Percentiles rank a stretch among this genome's conserved stretches.
These are phyloP conservation scores for Toxotes lorentzi DNA, from an alignment of 2,797 vertebrate genomes.

Conservation along the genomic window DNA sequence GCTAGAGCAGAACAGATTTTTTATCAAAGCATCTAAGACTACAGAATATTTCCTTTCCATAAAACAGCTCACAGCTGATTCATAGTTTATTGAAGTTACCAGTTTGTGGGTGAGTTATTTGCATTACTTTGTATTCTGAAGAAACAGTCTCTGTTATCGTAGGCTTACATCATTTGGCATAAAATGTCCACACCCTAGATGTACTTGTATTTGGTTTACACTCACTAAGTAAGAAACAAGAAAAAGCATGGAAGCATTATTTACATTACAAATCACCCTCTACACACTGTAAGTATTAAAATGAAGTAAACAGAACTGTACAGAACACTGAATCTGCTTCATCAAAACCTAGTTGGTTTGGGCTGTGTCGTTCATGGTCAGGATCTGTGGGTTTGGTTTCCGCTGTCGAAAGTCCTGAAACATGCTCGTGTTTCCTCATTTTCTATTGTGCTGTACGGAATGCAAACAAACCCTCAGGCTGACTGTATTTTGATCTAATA, in stretches of 20 bases:
- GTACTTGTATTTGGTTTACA: not conserved
- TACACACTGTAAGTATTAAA: not conserved
- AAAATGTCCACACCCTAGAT: not conserved
- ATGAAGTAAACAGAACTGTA: not conserved
- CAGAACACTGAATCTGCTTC: not conserved
- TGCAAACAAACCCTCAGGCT: too few relatives aligned
- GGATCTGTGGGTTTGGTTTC: not conserved
- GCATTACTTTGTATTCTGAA: not conserved
- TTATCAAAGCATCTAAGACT: not conserved
- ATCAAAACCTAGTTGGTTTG: not conserved
- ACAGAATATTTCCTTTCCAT: not conserved
- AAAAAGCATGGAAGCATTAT: not conserved
- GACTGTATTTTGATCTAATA: too few relatives aligned
- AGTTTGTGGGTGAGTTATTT: constrained; percentile 24
- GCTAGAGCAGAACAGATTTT: not conserved
- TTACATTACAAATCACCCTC: not conserved
- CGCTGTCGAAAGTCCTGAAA: not conserved
- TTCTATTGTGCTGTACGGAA: not conserved
- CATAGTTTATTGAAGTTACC: constrained; percentile 22
- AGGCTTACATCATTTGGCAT: not conserved
- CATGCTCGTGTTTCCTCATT: not conserved
- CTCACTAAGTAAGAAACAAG: not conserved
- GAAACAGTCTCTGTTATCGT: not conserved
- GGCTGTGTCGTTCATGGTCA: not conserved
- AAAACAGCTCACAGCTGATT: constrained; percentile 10